Conservation (phyloP, 37 sponge, comb jelly and placozoan species). For the Spongilla lacustris region DNA sequence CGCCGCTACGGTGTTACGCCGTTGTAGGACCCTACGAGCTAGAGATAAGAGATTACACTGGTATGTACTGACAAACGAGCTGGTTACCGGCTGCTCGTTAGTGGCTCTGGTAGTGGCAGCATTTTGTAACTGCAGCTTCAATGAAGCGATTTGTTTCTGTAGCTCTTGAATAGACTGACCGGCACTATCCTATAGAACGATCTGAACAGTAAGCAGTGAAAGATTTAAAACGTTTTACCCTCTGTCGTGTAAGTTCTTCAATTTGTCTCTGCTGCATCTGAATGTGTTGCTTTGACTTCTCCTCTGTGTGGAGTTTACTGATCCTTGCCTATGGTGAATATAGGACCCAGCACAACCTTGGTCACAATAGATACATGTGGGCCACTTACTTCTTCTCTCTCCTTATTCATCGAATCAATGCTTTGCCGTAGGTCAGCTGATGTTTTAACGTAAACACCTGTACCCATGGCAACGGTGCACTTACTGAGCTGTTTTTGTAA, state of each 20-base stretch:
- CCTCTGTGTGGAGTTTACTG: constrained; percentile 23
- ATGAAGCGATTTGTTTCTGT: too few relatives aligned
- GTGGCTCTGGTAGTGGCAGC: too few relatives aligned
- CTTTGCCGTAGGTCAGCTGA: neutral
- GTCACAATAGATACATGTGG: neutral
- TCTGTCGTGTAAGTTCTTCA: constrained; percentile 26
- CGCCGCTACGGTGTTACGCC: too few relatives aligned
- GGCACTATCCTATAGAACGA: too few relatives aligned
- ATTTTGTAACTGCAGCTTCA: too few relatives aligned
- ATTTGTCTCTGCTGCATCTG: constrained; percentile 38
- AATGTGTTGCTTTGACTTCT: constrained; percentile 37
- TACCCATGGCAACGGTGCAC: too few relatives aligned
- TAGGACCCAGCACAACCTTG: neutral
- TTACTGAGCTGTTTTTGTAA: too few relatives aligned
- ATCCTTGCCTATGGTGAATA: neutral
- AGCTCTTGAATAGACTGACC: too few relatives aligned
- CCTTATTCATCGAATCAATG: neutral
- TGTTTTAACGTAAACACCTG: neutral
- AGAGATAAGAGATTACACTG: too few relatives aligned
- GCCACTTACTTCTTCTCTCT: neutral
- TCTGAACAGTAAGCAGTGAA: neutral
- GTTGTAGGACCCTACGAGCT: too few relatives aligned
- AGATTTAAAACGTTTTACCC: neutral
- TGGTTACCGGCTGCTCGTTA: too few relatives aligned
- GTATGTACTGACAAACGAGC: too few relatives aligned